phyloP scores from a whole-genome alignment of 2,113 vertebrate genomes.

The Anser brachyrhynchus region DNA sequence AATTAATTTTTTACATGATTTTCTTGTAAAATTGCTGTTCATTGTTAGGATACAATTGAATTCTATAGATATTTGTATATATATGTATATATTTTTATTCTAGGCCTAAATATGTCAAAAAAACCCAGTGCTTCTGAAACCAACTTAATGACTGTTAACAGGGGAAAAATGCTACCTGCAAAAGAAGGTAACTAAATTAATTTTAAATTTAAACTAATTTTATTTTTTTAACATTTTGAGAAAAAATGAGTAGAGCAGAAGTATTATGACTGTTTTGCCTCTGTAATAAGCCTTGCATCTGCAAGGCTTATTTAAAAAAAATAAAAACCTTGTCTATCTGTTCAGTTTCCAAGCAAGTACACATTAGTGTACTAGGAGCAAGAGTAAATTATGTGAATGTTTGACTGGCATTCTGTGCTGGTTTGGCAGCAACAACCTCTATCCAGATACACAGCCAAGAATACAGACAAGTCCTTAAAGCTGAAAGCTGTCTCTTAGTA shows the following conservation, averaged over 20 bases:
- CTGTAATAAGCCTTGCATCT: neutral
- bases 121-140: constrained; percentile 65
- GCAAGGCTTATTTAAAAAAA: neutral
- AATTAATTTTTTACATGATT: neutral
- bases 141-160: constrained; percentile 46
- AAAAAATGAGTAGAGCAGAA: neutral
- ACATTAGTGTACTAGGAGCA: neutral
- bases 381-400: neutral
- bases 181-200: constrained; percentile 71
- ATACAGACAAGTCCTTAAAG: neutral
- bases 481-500: neutral
- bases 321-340: neutral
- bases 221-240: neutral
- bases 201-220: too few species aligned
- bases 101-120: constrained; percentile 73
- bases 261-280: neutral
- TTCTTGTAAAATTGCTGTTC: neutral
- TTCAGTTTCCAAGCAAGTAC: neutral
- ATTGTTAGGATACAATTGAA: neutral
- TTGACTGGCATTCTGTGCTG: neutral
- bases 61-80: too few species aligned
- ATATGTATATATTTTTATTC: neutral
- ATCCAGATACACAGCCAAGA: neutral
- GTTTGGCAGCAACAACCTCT: neutral
- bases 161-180: constrained; percentile 43